Evolutionary conservation across 92 coral and sea anemone species (phyloP).

Genomic region (Parazoanthus swiftii): DNA sequence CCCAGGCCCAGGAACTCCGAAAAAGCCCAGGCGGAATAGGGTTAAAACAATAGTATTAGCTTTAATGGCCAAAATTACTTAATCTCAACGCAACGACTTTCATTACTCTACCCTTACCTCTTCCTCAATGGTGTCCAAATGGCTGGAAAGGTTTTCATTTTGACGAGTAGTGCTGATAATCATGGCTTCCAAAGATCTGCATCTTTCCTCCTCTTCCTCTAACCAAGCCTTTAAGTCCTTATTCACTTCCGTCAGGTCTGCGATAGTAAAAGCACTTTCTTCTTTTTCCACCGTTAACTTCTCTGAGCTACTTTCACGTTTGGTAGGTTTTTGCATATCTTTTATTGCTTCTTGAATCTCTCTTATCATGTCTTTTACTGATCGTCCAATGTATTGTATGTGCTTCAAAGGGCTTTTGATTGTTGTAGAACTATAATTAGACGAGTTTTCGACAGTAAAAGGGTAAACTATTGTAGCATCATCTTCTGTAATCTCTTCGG

Average conservation of each 20-base stretch:
- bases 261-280: background rate
- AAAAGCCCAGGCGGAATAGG: too few species aligned
- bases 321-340: background rate
- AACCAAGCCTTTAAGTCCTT: constrained; percentile 30
- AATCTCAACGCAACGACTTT: background rate
- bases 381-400: background rate
- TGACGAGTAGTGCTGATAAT: constrained; percentile 41
- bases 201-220: constrained; percentile 36
- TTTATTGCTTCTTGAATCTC: constrained; percentile 15
- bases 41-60: background rate
- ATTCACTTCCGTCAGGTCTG: constrained; percentile 1
- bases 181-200: constrained; percentile 37
- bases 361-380: background rate
- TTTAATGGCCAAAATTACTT: background rate
- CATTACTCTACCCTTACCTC: background rate
- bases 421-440: background rate
- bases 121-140: constrained; percentile 17
- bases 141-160: constrained; percentile 23
- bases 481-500: constrained; percentile 22
- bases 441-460: background rate
- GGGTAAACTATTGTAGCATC: background rate
- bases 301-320: background rate
- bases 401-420: background rate
- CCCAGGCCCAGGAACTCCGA: too few species aligned
- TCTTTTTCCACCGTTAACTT: background rate